Conservation (phyloP, 2,113 vertebrate species). For the Danio rerio region GRCz12tu NC_133192.1:20010501-20011000, state of each 20-base stretch:
- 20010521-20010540: too few relatives aligned
- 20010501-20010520: too few relatives aligned
- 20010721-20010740: neutral
- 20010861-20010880: conserved; percentile 44
- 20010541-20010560: too few relatives aligned
- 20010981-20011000: conserved; percentile 35
- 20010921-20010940: conserved; percentile 40
- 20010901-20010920: conserved; percentile 32
- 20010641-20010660: neutral
- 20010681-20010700: neutral
- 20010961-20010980: conserved; percentile 37
- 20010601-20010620: neutral
- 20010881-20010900: conserved; percentile 29
- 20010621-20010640: neutral
- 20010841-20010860: conserved; percentile 52
- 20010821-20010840: conserved; percentile 46
- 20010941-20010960: conserved; percentile 34
- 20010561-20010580: too few relatives aligned
- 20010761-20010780: conserved; percentile 39
- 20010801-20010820: conserved; percentile 46
- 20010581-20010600: too few relatives aligned
- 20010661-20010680: neutral
- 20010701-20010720: neutral
- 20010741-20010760: conserved; percentile 24
- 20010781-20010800: conserved; percentile 49